Base-by-base conservation (phyloP, 2,113 vertebrate genomes). In the Xiphophorus hellerii region DNA sequence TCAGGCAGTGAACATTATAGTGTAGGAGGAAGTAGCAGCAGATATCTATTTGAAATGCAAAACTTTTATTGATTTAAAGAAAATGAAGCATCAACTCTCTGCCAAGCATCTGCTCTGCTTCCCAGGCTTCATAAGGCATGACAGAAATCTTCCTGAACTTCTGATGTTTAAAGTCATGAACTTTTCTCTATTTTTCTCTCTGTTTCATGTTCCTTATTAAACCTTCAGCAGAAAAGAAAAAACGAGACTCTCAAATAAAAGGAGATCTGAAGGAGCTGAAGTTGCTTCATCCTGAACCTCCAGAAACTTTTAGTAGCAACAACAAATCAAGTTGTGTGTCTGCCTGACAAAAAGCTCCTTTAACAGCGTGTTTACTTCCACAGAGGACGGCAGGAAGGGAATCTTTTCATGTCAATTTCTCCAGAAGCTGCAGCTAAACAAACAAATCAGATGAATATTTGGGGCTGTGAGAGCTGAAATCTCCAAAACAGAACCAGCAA, bases 61-160 rank as follows among this genome's bases (percentile, higher is more conserved):
- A 62, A 5, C 61, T 62, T 3, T 11, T 12, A 65, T 3, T n/a
- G 14, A 62, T 66, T 54, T 15, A 1, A 15, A 28, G 66, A 30
- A 54, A 60, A 48, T 63, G 54, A 81, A 78, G 72, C 42, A 11
- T 60, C 78, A 68, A 39, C 77, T 60, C 27, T 66, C 14, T 63
- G 64, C 28, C 1, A 31, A 7, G 44, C 22, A 27, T 28, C 37
- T 0, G 17, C 48, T 51, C 48, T 51, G 48, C 48, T 22, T 51
- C 1, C 51, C 51, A 54, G 22, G 20, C 22, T 4, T 54, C 6
- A 22, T 54, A 1, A 22, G 48, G 25, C 48, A 54, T 9, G 8
- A 25, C 22, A 54, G 17, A 51, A 51, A 51, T 5, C 14, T 20
- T 51, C 12, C 8, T 54, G 48, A 54, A 54, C 48, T 25, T 54